Evolutionary conservation across 2,888 invertebrate species (phyloP).

Genomic region (Melieria crassipennis): DNA sequence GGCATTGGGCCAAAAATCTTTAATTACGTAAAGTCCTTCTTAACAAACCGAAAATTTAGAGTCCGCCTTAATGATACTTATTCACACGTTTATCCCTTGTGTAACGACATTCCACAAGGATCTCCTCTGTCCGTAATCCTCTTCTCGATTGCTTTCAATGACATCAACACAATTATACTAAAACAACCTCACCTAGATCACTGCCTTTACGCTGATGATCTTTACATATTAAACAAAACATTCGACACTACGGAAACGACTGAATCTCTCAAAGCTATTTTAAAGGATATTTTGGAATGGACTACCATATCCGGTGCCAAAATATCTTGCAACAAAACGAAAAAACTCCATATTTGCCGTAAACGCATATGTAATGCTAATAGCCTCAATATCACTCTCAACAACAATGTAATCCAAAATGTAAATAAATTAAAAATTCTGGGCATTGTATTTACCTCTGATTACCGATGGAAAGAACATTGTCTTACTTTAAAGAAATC

Average conservation of each 20-base stretch:
- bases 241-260: conserved; percentile 9
- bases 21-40: conserved; percentile 28
- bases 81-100: conserved; percentile 15
- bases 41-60: conserved; percentile 26
- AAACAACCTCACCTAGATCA: conserved; percentile 18
- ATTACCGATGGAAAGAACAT: too few species aligned
- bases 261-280: conserved; percentile 18
- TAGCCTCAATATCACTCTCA: neutral
- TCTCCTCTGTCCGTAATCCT: conserved; percentile 35
- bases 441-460: too few species aligned
- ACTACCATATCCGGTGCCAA: conserved; percentile 23
- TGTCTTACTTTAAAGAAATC: too few species aligned
- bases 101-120: conserved; percentile 9
- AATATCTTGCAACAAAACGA: too few species aligned
- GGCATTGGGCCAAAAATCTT: conserved; percentile 28
- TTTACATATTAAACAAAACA: conserved; percentile 32
- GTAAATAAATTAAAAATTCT: too few species aligned
- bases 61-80: conserved; percentile 27
- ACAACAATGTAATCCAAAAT: neutral
- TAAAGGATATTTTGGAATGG: conserved; percentile 26
- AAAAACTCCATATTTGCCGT: conserved; percentile 35
- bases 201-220: conserved; percentile 36
- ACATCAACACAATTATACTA: conserved; percentile 28
- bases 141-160: conserved; percentile 34
- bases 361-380: conserved; percentile 19